A percentile compares a stretch with the other conserved stretches of the same genome.
These are phyloP conservation scores for Chaetophractus vellerosus DNA, from an alignment of 2,797 vertebrate genomes.

Conservation along the genomic window DNA sequence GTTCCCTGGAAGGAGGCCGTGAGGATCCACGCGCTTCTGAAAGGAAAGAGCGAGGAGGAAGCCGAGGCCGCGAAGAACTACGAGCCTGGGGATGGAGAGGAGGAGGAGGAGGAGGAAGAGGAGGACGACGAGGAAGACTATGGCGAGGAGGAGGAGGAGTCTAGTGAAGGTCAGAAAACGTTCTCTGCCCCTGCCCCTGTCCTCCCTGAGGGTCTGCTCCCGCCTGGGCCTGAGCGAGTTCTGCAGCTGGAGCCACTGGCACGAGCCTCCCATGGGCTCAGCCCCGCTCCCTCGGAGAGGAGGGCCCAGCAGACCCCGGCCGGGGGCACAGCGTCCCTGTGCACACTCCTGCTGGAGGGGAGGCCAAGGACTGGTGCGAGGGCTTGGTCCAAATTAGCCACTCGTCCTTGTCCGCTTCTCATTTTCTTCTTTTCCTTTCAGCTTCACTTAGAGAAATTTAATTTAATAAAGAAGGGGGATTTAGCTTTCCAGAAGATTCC, in stretches of 20 bases:
- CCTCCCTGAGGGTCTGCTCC: background rate
- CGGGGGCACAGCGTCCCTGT: background rate
- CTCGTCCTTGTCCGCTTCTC: background rate
- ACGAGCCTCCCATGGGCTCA: fast-evolving
- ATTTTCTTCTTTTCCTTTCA: background rate
- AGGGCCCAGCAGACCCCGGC: background rate
- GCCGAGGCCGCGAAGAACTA: conserved; percentile 89
- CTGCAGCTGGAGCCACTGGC: background rate
- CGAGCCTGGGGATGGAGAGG: conserved; percentile 86
- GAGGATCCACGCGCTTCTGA: conserved; percentile 95
- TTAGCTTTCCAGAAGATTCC: background rate
- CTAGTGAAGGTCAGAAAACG: conserved; percentile 94
- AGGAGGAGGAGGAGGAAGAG: conserved; percentile 89
- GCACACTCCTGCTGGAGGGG: background rate
- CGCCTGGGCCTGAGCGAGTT: background rate
- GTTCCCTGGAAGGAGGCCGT: conserved; percentile 98
- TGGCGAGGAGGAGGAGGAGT: conserved; percentile 92
- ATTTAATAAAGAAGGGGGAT: background rate
- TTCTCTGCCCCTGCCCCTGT: background rate
- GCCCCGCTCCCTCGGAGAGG: background rate
- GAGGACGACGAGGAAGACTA: conserved; percentile 90
- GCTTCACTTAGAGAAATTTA: background rate
- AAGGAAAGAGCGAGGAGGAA: conserved; percentile 90
- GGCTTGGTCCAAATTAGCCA: background rate
- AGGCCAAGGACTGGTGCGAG: background rate